Evolutionary conservation across 2,797 vertebrate genomes (phyloP).

Genomic region (Sebastes aleutianus): DNA sequence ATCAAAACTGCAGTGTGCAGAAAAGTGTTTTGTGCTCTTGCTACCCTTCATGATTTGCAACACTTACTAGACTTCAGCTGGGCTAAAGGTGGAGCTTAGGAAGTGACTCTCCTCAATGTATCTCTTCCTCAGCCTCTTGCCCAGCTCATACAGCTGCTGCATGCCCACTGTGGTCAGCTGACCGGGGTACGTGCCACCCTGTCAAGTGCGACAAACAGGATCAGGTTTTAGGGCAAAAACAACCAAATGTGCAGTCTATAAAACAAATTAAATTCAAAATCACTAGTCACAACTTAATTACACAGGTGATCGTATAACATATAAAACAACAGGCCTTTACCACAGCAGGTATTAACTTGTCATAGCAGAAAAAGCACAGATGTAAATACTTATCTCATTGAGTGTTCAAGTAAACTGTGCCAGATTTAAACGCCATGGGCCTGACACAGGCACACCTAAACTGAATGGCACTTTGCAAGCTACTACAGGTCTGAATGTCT

Average conservation of each 20-base stretch:
- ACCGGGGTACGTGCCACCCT: conserved; percentile 90
- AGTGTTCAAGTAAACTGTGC: neutral
- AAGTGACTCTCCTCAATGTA: conserved; percentile 88
- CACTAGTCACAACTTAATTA: neutral
- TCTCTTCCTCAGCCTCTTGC: conserved; percentile 85
- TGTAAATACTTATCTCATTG: neutral
- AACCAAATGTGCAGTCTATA: neutral
- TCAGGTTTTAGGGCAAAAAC: neutral
- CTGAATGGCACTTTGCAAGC: neutral
- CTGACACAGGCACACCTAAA: neutral
- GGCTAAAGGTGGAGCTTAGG: conserved; percentile 85
- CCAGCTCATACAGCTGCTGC: conserved; percentile 92
- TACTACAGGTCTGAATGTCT: neutral
- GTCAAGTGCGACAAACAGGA: conserved; percentile 23
- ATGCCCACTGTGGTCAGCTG: conserved; percentile 95
- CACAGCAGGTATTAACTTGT: neutral
- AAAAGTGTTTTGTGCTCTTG: neutral
- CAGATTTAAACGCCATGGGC: neutral
- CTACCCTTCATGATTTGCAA: neutral
- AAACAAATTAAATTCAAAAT: neutral
- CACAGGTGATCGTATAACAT: neutral
- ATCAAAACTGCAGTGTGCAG: neutral
- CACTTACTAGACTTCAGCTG: conserved; percentile 93
- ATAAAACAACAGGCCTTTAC: neutral
- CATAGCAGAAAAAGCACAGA: neutral